phyloP scores from a whole-genome alignment of 2,888 invertebrate genomes.

The Clunio marinus region DNA sequence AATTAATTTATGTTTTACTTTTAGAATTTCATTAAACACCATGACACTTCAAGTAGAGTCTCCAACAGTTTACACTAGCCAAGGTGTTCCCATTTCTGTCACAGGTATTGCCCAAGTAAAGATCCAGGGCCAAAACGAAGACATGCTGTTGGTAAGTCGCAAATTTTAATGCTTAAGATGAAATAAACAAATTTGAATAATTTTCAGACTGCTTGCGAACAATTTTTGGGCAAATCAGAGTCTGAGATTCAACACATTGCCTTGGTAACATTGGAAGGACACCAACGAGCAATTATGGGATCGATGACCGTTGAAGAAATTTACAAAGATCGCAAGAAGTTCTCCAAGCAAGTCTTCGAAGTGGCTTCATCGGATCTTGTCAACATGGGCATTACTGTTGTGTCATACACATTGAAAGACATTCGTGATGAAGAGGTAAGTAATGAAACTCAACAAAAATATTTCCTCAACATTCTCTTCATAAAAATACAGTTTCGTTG shows the following conservation, averaged over 20 bases:
- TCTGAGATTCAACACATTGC: constrained; percentile 74
- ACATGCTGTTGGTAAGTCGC: constrained; percentile 57
- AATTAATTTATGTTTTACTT: constrained; percentile 42
- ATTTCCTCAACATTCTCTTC: not conserved
- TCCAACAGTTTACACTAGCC: constrained; percentile 91
- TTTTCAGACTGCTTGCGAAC: constrained; percentile 79
- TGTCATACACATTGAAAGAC: constrained; percentile 91
- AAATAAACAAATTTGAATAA: constrained; percentile 85
- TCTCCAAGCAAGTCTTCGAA: constrained; percentile 91
- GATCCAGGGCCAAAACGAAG: constrained; percentile 70
- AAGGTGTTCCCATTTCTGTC: constrained; percentile 95
- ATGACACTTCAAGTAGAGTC: constrained; percentile 96
- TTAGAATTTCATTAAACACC: constrained; percentile 89
- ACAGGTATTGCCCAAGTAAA: constrained; percentile 96
- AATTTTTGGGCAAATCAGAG: constrained; percentile 85
- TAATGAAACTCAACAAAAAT: constrained; percentile 41
- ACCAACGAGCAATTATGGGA: constrained; percentile 93
- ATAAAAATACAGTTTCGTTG: no score
- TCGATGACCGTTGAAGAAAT: constrained; percentile 97
- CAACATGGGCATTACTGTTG: constrained; percentile 94
- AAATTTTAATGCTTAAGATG: constrained; percentile 56
- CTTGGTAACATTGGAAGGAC: constrained; percentile 65
- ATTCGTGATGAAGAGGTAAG: constrained; percentile 90
- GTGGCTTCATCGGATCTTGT: constrained; percentile 92
- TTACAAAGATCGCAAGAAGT: constrained; percentile 92